phyloP scores from a whole-genome alignment of 2,113 vertebrate genomes.

The Hydropotes inermis region DNA sequence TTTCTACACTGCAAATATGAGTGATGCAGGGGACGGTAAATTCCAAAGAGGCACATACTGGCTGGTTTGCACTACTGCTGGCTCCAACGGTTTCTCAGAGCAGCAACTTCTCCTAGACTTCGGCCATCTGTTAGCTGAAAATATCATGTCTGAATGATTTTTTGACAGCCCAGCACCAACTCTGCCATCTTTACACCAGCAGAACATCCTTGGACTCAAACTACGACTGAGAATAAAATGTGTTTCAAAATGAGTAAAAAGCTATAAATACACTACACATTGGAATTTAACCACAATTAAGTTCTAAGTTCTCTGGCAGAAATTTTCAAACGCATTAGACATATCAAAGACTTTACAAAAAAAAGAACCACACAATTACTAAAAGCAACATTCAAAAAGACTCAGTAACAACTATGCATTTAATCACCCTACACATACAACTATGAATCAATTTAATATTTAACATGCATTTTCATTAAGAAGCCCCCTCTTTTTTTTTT shows the following conservation, averaged over 20 bases:
- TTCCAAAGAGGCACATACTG: neutral
- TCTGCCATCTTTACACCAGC: slow-evolving; percentile 35
- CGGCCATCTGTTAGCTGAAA: neutral
- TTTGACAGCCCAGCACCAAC: neutral
- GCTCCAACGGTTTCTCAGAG: neutral
- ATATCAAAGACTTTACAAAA: slow-evolving; percentile 32
- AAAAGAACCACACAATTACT: slow-evolving; percentile 48
- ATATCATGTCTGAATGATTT: neutral
- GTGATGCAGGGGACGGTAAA: neutral
- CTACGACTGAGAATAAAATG: slow-evolving; percentile 48
- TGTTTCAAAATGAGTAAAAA: slow-evolving; percentile 43
- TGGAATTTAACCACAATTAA: slow-evolving; percentile 53
- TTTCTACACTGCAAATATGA: neutral
- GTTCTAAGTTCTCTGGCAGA: slow-evolving; percentile 41
- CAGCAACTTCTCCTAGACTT: neutral
- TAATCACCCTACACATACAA: slow-evolving; percentile 53
- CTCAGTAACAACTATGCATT: slow-evolving; percentile 60
- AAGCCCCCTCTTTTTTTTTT: slow-evolving; percentile 70
- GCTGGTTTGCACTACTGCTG: neutral
- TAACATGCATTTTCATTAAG: slow-evolving; percentile 65
- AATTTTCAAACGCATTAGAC: slow-evolving; percentile 26
- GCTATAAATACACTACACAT: slow-evolving; percentile 17
- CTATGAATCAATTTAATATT: slow-evolving; percentile 44
- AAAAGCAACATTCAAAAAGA: slow-evolving; percentile 62
- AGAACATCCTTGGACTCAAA: slow-evolving; percentile 24